These are phyloP conservation scores for Physocephala rufipes DNA, from an alignment of 2,888 invertebrate species.

Conservation along the genomic window DNA sequence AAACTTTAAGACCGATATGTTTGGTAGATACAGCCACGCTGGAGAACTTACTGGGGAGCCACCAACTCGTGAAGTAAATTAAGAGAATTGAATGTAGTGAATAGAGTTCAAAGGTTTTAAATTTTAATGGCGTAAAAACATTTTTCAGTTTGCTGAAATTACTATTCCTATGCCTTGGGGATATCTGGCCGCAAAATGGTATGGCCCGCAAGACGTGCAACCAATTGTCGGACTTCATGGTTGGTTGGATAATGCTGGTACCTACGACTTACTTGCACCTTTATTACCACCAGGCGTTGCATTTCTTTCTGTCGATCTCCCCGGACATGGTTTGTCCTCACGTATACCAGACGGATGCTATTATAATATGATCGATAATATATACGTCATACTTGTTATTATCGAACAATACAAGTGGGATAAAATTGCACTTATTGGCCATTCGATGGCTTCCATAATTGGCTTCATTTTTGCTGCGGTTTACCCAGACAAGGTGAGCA, in stretches of 20 bases:
- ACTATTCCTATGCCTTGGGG: constrained; percentile 77
- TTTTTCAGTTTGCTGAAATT: constrained; percentile 70
- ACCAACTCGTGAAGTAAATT: constrained; percentile 55
- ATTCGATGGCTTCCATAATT: constrained; percentile 75
- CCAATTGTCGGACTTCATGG: constrained; percentile 80
- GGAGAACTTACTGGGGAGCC: constrained; percentile 60
- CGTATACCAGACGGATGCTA: constrained; percentile 72
- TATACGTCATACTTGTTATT: constrained; percentile 69
- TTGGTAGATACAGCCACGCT: constrained; percentile 57
- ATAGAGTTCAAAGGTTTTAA: no score
- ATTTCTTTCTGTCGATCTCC: constrained; percentile 74
- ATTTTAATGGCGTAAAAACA: neutral
- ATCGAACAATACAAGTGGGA: constrained; percentile 76
- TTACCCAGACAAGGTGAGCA: constrained; percentile 67
- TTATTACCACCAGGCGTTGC: constrained; percentile 68
- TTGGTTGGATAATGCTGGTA: constrained; percentile 83
- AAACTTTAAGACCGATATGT: constrained; percentile 41
- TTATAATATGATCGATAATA: constrained; percentile 63
- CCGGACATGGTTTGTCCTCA: constrained; percentile 78
- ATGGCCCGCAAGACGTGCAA: constrained; percentile 71
- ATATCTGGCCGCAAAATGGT: constrained; percentile 75
- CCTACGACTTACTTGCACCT: constrained; percentile 76
- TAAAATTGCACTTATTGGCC: constrained; percentile 74
- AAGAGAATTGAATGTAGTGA: no score
- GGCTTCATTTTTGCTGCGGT: constrained; percentile 72